These are phyloP conservation scores for Noctua janthe DNA, from an alignment of 2,888 invertebrate genomes.

Conservation along the genomic window DNA sequence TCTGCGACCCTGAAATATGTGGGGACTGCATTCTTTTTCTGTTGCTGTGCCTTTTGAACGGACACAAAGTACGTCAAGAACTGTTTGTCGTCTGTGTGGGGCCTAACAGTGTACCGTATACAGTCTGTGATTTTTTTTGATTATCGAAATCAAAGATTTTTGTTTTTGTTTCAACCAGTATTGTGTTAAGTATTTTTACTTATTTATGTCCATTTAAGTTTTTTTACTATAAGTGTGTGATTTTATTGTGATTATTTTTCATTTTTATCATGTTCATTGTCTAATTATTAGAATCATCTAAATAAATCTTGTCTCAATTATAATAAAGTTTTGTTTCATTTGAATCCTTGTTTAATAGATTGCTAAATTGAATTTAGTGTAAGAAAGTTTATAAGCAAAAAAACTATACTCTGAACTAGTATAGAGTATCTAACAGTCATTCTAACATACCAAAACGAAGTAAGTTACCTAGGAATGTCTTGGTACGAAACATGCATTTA, in stretches of 20 bases:
- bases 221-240: conserved; percentile 53
- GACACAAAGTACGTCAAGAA: background rate
- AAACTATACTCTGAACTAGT: background rate
- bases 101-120: conserved; percentile 46
- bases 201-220: conserved; percentile 44
- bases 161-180: conserved; percentile 66
- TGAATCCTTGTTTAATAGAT: background rate
- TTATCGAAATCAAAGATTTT: conserved; percentile 27
- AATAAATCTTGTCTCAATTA: conserved; percentile 65
- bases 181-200: conserved; percentile 64
- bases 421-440: background rate
- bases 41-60: background rate
- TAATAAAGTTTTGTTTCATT: conserved; percentile 46
- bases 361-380: background rate
- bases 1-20: background rate
- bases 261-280: conserved; percentile 33
- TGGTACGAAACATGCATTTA: background rate
- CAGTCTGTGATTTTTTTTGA: conserved; percentile 68
- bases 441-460: background rate
- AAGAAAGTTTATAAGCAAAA: background rate
- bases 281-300: conserved; percentile 37
- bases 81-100: conserved; percentile 13
- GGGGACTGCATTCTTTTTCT: background rate
- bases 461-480: background rate
- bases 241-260: conserved; percentile 47